Conservation (phyloP, 2,888 invertebrate genomes). For the Stratiomys singularior region DNA sequence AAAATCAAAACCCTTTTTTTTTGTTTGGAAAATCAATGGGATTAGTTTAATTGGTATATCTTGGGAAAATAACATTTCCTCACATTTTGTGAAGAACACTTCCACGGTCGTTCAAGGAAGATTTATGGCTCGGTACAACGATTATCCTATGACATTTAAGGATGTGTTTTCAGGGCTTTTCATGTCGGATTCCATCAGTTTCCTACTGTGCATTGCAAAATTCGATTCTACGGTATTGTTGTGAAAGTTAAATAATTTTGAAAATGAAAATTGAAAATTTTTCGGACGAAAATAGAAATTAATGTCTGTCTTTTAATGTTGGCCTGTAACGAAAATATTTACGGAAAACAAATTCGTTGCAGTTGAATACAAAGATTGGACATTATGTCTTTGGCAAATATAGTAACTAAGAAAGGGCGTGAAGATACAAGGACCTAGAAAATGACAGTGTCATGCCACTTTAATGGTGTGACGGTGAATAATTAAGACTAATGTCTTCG, state of each 20-base stretch:
- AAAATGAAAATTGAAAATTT: not conserved
- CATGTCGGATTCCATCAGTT: not conserved
- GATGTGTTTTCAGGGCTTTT: not conserved
- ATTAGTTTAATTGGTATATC: slow-evolving; percentile 31
- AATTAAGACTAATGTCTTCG: too few species aligned
- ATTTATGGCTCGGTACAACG: not conserved
- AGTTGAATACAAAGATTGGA: too few species aligned
- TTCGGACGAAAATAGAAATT: not conserved
- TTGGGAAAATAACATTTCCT: not conserved
- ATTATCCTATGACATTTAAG: slow-evolving; percentile 17
- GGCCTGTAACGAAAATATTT: slow-evolving; percentile 35
- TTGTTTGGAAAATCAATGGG: not conserved
- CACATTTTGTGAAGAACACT: too few species aligned
- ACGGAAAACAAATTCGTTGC: slow-evolving; percentile 16
- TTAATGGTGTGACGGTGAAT: too few species aligned
- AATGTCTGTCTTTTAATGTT: too few species aligned
- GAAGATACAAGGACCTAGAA: too few species aligned
- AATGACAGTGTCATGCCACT: too few species aligned
- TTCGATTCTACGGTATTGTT: slow-evolving; percentile 27
- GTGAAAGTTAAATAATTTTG: not conserved
- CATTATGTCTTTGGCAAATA: too few species aligned
- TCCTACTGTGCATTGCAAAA: slow-evolving; percentile 41
- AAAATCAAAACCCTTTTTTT: slow-evolving; percentile 24
- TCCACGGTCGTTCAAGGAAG: not conserved
- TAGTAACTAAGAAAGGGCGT: too few species aligned